Percentiles rank a stretch among this genome's conserved stretches.
Evolutionary conservation across 2,888 invertebrate genomes (phyloP).

Genomic region (Laothoe populi): DNA sequence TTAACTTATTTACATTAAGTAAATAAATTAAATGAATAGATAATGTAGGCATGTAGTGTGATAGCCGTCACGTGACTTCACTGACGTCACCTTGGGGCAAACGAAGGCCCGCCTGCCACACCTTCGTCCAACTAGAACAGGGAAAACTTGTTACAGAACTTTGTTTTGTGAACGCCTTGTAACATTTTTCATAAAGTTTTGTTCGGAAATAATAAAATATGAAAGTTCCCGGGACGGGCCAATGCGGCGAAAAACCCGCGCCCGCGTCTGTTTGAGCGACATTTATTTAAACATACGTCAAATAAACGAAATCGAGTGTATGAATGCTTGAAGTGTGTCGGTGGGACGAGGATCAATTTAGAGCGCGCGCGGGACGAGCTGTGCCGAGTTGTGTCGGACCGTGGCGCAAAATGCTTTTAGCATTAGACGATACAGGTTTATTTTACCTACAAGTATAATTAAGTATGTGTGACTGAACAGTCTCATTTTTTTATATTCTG

Average conservation of each 20-base stretch:
- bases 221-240: not conserved
- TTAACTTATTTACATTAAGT: too few species aligned
- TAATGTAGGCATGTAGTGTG: not conserved
- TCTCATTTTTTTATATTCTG: too few species aligned
- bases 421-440: too few species aligned
- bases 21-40: not conserved
- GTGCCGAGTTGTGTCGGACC: not conserved
- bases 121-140: not conserved
- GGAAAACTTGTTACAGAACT: not conserved
- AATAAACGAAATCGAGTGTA: slow-evolving; percentile 26
- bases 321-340: slow-evolving; percentile 6
- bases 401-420: too few species aligned
- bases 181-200: slow-evolving; percentile 6
- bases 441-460: too few species aligned
- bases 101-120: slow-evolving; percentile 2
- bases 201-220: slow-evolving; percentile 1
- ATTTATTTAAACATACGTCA: slow-evolving; percentile 22
- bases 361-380: slow-evolving; percentile 29
- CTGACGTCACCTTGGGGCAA: not conserved
- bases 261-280: slow-evolving; percentile 20
- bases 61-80: not conserved
- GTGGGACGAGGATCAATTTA: slow-evolving; percentile 37
- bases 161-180: not conserved
- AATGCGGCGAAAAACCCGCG: slow-evolving; percentile 11
- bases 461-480: too few species aligned